Conservation (phyloP, 2,113 vertebrate species). For the Dicaeum eximium region DNA sequence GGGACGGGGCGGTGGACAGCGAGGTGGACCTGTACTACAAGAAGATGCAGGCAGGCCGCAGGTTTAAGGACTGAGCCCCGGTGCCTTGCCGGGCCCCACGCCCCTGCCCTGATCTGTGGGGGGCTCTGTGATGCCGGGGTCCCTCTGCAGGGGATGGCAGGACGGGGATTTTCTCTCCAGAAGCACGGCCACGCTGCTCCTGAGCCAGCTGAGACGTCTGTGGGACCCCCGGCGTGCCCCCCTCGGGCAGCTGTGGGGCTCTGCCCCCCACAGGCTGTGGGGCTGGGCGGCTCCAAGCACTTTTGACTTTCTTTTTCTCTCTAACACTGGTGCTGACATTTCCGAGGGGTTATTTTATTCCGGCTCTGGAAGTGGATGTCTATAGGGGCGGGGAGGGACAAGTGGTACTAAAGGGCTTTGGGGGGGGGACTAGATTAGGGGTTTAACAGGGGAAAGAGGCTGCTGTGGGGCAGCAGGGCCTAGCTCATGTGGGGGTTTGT, state of each 20-base stretch:
- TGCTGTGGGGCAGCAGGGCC: neutral
- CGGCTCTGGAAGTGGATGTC: neutral
- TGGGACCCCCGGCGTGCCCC: fast-evolving
- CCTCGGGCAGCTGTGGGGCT: neutral
- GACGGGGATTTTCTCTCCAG: neutral
- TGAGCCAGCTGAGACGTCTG: neutral
- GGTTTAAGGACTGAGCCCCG: conserved; percentile 78
- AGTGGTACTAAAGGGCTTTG: neutral
- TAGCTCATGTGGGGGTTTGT: neutral
- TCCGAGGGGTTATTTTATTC: neutral
- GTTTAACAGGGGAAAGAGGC: neutral
- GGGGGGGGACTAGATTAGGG: neutral
- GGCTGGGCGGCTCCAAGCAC: neutral
- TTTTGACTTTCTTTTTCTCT: conserved; percentile 19
- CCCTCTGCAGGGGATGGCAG: neutral
- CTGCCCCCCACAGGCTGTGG: neutral
- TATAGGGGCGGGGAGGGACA: neutral
- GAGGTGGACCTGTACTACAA: conserved; percentile 85
- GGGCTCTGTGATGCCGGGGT: neutral
- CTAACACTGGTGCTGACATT: conserved; percentile 17
- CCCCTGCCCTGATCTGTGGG: neutral
- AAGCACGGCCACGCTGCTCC: neutral
- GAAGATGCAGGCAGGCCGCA: conserved; percentile 77
- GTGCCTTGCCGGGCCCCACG: neutral
- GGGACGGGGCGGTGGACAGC: conserved; percentile 58